Conservation (phyloP, 2,113 vertebrate species). For the Ancistrus triradiatus region DNA sequence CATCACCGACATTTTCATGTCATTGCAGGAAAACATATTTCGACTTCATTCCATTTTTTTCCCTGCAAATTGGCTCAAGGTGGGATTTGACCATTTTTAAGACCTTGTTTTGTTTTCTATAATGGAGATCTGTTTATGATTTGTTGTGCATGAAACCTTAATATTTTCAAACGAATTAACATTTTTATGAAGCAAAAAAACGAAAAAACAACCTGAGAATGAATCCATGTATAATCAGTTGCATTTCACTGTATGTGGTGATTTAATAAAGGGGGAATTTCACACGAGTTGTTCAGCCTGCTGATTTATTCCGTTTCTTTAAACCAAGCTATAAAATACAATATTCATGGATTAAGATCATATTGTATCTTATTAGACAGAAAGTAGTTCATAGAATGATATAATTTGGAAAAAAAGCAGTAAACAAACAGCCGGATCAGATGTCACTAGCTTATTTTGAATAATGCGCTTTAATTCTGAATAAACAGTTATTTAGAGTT, state of each 20-base stretch:
- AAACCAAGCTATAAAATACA: no score
- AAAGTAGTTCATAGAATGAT: no score
- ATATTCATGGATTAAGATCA: no score
- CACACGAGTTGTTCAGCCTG: no score
- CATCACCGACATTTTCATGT: conserved; percentile 67
- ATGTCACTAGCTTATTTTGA: no score
- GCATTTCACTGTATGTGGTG: conserved; percentile 93
- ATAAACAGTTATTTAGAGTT: no score
- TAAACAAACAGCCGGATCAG: no score
- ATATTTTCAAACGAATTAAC: conserved; percentile 76
- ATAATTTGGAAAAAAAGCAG: no score
- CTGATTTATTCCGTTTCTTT: no score
- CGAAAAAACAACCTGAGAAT: conserved; percentile 85
- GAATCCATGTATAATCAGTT: conserved; percentile 91
- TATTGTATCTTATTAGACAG: no score
- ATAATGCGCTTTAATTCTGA: no score
- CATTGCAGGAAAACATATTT: conserved; percentile 73
- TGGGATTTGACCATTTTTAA: conserved; percentile 52
- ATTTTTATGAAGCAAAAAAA: conserved; percentile 82
- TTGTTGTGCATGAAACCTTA: conserved; percentile 86
- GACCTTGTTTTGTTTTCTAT: conserved; percentile 58
- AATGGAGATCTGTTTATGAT: conserved; percentile 66
- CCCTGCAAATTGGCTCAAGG: conserved; percentile 64
- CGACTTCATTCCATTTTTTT: conserved; percentile 75
- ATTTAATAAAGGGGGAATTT: conserved; percentile 82